Percentiles rank a stretch among this genome's conserved stretches.
phyloP scores from a whole-genome alignment of 1,140 invertebrate genomes.

The Drosophila santomea region DNA sequence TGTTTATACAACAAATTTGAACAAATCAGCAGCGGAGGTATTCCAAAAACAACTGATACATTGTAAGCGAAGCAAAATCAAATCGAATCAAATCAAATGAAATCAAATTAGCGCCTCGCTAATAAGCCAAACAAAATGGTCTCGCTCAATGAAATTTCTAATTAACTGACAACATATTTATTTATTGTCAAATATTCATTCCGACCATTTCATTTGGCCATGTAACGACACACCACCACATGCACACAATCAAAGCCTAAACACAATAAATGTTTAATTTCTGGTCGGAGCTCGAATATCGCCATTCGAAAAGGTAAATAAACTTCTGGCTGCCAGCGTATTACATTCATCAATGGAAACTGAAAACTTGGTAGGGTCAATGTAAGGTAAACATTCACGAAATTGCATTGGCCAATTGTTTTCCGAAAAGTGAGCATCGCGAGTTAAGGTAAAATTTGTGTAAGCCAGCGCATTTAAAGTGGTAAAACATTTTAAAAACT shows the following conservation, averaged over 20 bases:
- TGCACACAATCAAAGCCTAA: slow-evolving; percentile 40
- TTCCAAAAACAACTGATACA: slow-evolving; percentile 32
- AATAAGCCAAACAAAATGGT: slow-evolving; percentile 76
- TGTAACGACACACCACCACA: slow-evolving; percentile 41
- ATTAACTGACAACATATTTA: slow-evolving; percentile 78
- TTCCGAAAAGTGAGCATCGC: slow-evolving; percentile 27
- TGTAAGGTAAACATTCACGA: slow-evolving; percentile 41
- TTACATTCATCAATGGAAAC: slow-evolving; percentile 48
- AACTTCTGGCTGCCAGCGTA: slow-evolving; percentile 55
- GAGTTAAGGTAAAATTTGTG: neutral
- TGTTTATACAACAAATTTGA: slow-evolving; percentile 67
- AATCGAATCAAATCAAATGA: slow-evolving; percentile 53
- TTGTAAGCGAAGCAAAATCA: slow-evolving; percentile 36
- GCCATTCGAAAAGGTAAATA: slow-evolving; percentile 45
- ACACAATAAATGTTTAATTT: slow-evolving; percentile 72
- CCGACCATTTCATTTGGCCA: slow-evolving; percentile 57
- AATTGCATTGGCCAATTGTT: slow-evolving; percentile 42
- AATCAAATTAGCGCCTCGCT: slow-evolving; percentile 65
- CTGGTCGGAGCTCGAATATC: slow-evolving; percentile 14
- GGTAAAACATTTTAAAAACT: no score
- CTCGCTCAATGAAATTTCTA: slow-evolving; percentile 69
- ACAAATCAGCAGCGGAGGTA: slow-evolving; percentile 52
- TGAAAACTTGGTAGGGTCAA: slow-evolving; percentile 36
- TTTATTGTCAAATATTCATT: slow-evolving; percentile 69
- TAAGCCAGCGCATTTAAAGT: neutral